Conservation (phyloP, 2,113 vertebrate species). For the Synchiropus splendidus region DNA sequence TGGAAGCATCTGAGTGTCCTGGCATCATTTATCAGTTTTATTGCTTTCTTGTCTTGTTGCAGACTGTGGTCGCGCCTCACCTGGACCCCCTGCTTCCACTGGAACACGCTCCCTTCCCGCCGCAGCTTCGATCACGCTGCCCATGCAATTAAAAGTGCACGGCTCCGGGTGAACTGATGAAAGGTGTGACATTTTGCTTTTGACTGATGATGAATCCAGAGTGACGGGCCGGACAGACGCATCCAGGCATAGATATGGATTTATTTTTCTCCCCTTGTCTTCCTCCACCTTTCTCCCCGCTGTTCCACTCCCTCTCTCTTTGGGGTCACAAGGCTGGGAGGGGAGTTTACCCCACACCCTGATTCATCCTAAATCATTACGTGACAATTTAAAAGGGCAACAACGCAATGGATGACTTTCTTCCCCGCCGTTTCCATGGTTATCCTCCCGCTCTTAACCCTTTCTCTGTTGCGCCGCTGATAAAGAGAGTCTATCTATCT, state of each 20-base stretch:
- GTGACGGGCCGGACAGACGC: conserved; percentile 27
- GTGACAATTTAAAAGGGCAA: conserved; percentile 65
- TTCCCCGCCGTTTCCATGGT: conserved; percentile 42
- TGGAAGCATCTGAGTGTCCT: conserved; percentile 35
- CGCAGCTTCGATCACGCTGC: conserved; percentile 2
- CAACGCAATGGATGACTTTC: conserved; percentile 46
- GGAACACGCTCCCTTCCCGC: conserved; percentile 7
- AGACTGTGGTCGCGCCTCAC: conserved; percentile 26
- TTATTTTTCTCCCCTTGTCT: conserved; percentile 20
- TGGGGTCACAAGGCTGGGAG: conserved; percentile 32
- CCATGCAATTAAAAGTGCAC: conserved; percentile 51
- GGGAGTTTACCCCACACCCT: conserved; percentile 23
- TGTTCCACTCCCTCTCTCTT: conserved; percentile 11
- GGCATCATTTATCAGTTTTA: conserved; percentile 67
- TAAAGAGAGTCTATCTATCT: conserved; percentile 35
- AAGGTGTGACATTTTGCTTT: conserved; percentile 60
- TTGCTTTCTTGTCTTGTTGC: conserved; percentile 62
- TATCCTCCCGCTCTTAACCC: conserved; percentile 50
- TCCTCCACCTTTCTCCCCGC: conserved; percentile 10
- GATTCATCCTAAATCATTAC: conserved; percentile 57
- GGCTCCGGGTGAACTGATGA: conserved; percentile 37
- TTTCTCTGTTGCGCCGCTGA: conserved; percentile 46
- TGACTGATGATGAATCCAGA: conserved; percentile 50
- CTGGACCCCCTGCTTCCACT: conserved; percentile 14
- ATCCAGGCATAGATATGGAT: conserved; percentile 49